A percentile compares a stretch with the other conserved stretches of the same genome.
phyloP scores from a whole-genome alignment of 2,113 vertebrate genomes.

The Zapus hudsonius region DNA sequence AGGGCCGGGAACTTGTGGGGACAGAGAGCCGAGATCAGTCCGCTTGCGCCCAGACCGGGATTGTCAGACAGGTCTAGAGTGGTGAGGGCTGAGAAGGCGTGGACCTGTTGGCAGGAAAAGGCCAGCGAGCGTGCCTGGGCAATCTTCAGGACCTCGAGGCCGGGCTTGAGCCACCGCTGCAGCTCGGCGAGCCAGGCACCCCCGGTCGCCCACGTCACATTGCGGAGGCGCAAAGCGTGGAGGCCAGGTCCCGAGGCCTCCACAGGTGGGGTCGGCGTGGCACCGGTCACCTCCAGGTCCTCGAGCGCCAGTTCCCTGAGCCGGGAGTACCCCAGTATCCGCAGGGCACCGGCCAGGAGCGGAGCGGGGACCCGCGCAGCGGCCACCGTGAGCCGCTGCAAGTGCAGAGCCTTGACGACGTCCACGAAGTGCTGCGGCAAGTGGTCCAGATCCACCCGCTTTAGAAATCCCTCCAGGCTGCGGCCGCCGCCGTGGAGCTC shows the following conservation, averaged over 20 bases:
- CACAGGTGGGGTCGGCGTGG: background rate
- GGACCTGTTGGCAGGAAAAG: conserved; percentile 77
- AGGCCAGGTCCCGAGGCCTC: conserved; percentile 55
- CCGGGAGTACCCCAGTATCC: conserved; percentile 74
- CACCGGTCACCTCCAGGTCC: conserved; percentile 75
- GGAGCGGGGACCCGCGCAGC: conserved; percentile 75
- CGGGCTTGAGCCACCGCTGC: conserved; percentile 75
- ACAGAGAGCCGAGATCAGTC: conserved; percentile 75
- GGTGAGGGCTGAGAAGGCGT: conserved; percentile 64
- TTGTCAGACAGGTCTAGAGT: conserved; percentile 84
- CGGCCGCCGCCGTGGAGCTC: conserved; percentile 83
- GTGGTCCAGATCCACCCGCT: background rate
- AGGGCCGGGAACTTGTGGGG: conserved; percentile 80
- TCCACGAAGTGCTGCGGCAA: rapidly evolving
- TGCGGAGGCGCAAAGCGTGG: conserved; percentile 78
- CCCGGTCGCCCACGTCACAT: conserved; percentile 57
- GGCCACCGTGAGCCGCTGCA: conserved; percentile 78
- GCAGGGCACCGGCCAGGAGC: conserved; percentile 74
- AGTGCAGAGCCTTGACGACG: conserved; percentile 18
- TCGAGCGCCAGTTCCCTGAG: conserved; percentile 81
- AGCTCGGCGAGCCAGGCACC: conserved; percentile 64
- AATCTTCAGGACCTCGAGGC: conserved; percentile 78
- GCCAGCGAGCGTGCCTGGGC: conserved; percentile 46
- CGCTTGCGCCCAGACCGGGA: conserved; percentile 26
- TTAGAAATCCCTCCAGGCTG: conserved; percentile 71